Evolutionary conservation across 64 coral and sea anemone species (phyloP).

Genomic region (Montipora efflorescens): DNA sequence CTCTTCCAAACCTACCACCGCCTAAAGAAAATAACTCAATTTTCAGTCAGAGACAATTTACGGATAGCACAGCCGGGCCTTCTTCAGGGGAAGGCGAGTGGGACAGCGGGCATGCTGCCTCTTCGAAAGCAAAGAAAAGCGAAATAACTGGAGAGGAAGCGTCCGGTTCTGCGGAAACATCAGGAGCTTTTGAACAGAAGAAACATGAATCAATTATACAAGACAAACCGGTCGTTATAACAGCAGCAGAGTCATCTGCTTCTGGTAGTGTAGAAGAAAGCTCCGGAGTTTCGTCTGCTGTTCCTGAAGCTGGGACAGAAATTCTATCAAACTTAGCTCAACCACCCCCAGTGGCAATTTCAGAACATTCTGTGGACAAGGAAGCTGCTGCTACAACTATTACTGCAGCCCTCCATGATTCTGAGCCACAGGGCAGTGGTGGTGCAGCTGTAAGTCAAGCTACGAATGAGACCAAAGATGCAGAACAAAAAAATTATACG

Average conservation of each 20-base stretch:
- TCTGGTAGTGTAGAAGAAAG: conserved; percentile 1
- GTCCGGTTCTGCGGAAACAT: conserved; percentile 8
- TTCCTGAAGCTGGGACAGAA: not conserved
- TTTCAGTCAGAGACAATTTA: conserved; percentile 33
- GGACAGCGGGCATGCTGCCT: conserved; percentile 71
- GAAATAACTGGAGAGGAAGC: conserved; percentile 48
- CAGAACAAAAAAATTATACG: not conserved
- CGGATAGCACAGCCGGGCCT: conserved; percentile 40
- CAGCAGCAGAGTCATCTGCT: not conserved
- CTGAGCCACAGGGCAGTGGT: conserved; percentile 14
- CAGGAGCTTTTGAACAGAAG: not conserved
- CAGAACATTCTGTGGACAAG: conserved; percentile 10
- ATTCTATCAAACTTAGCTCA: not conserved
- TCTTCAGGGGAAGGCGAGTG: conserved; percentile 75
- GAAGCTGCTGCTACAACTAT: not conserved
- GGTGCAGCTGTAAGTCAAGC: not conserved
- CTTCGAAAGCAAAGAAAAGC: conserved; percentile 47
- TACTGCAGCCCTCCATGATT: conserved; percentile 35
- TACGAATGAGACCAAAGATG: not conserved
- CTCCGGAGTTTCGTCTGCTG: not conserved
- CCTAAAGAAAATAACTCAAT: conserved; percentile 53
- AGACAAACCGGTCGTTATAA: conserved; percentile 8
- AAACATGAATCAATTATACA: not conserved
- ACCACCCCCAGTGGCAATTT: conserved; percentile 16
- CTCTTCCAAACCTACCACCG: not conserved